Conservation (phyloP, 92 coral and sea anemone genomes). For the Blastomussa wellsi region DNA sequence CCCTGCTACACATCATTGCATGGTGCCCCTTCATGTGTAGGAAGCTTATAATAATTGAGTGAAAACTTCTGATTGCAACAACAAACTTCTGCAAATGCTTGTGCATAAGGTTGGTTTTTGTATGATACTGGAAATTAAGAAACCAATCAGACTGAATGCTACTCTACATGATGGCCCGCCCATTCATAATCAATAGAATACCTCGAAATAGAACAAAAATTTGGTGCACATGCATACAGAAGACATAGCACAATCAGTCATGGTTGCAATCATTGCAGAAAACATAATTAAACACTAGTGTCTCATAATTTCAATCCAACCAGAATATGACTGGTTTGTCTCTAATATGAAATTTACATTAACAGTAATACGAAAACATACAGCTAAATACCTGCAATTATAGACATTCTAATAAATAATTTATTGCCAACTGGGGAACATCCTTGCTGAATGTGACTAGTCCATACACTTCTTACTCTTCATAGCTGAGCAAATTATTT, state of each 20-base stretch:
- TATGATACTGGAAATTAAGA: too few species aligned
- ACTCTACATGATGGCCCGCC: not conserved
- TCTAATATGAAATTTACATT: not conserved
- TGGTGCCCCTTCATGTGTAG: too few species aligned
- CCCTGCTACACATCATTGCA: too few species aligned
- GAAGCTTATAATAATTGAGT: too few species aligned
- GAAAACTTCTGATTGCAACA: too few species aligned
- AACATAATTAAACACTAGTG: not conserved
- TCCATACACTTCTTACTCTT: not conserved
- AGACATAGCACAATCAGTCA: not conserved
- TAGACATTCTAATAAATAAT: not conserved
- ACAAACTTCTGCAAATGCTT: too few species aligned
- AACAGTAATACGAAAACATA: not conserved
- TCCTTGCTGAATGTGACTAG: not conserved
- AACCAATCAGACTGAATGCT: not conserved
- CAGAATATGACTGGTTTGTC: not conserved
- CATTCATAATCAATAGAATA: not conserved
- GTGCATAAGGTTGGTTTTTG: too few species aligned
- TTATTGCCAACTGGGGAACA: constrained; percentile 6
- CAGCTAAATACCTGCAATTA: not conserved
- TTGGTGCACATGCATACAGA: not conserved
- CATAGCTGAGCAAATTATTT: not conserved
- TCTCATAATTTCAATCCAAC: not conserved
- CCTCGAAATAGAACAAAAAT: not conserved
- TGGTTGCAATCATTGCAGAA: not conserved